Percentiles rank a stretch among this genome's conserved stretches.
Conservation (phyloP, 2,113 vertebrate species). For the Elanus axillaris region DNA sequence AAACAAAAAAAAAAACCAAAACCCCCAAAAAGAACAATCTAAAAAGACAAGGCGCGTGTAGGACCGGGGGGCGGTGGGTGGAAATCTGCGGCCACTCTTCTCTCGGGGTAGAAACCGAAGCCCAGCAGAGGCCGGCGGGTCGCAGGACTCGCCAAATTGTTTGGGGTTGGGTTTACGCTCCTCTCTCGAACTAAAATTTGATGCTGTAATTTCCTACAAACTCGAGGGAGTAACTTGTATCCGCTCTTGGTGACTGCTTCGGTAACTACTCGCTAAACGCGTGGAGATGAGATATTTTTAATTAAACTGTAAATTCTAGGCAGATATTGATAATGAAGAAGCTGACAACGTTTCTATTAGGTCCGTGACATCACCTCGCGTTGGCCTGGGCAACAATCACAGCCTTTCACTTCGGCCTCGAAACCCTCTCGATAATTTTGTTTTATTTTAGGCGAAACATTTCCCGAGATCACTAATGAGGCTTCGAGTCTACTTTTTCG, state of each 20-base stretch:
- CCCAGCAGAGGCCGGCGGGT: neutral
- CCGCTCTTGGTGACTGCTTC: neutral
- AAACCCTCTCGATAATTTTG: neutral
- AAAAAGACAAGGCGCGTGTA: fast-evolving
- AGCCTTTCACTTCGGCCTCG: neutral
- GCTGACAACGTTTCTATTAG: neutral
- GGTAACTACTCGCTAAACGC: neutral
- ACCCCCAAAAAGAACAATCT: neutral
- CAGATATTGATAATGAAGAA: neutral
- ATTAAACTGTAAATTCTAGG: slow-evolving; percentile 12
- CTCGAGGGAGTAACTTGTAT: neutral
- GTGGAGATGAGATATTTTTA: neutral
- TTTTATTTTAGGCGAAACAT: neutral
- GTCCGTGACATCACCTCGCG: neutral
- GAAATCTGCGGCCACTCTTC: neutral
- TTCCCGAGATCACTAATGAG: neutral
- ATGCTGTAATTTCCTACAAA: neutral
- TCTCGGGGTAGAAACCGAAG: neutral
- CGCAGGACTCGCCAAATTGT: neutral
- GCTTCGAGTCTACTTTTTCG: neutral
- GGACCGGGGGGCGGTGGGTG: neutral
- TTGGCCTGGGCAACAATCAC: neutral
- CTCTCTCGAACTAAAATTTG: neutral
- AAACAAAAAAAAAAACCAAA: no score
- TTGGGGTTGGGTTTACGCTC: neutral